Percentiles rank a stretch among this genome's conserved stretches.
These are phyloP conservation scores for Chondrosia reniformis DNA, from an alignment of 37 sponge, comb jelly and placozoan species.

Conservation along the genomic window DNA sequence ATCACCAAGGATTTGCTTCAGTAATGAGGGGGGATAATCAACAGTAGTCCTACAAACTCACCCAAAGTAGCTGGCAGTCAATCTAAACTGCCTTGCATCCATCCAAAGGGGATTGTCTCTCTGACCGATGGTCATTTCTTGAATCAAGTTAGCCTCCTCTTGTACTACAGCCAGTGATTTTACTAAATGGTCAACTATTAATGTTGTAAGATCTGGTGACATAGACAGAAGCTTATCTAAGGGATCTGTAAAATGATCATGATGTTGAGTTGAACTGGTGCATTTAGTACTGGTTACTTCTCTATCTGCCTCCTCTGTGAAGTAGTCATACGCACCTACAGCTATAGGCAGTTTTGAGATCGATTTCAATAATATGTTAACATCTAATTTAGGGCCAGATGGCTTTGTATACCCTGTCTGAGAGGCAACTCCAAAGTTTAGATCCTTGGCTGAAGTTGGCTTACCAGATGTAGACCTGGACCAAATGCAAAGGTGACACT, in stretches of 20 bases:
- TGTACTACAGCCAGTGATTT: neutral
- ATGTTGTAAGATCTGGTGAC: neutral
- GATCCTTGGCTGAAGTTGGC: neutral
- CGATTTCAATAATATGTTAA: neutral
- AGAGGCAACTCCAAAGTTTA: slow-evolving; percentile 26
- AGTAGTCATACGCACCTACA: neutral
- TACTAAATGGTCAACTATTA: slow-evolving; percentile 6
- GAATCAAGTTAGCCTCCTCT: slow-evolving; percentile 17
- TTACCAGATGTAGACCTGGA: slow-evolving; percentile 12
- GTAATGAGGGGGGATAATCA: neutral
- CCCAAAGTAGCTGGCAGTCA: slow-evolving; percentile 32
- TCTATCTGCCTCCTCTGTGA: no score
- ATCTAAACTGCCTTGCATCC: slow-evolving; percentile 27
- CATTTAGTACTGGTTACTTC: no score
- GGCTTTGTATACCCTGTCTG: neutral
- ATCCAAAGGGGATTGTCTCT: slow-evolving; percentile 37
- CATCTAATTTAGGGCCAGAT: neutral
- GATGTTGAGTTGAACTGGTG: no score
- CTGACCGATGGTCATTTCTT: slow-evolving; percentile 34
- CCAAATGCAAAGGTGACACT: slow-evolving; percentile 24
- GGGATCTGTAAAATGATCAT: slow-evolving; percentile 17
- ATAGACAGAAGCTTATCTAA: slow-evolving; percentile 18
- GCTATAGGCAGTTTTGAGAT: neutral
- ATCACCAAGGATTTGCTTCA: neutral
- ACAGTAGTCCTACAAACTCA: neutral